Evolutionary conservation across 2,888 invertebrate species (phyloP).

Genomic region (Alcis repandata): DNA sequence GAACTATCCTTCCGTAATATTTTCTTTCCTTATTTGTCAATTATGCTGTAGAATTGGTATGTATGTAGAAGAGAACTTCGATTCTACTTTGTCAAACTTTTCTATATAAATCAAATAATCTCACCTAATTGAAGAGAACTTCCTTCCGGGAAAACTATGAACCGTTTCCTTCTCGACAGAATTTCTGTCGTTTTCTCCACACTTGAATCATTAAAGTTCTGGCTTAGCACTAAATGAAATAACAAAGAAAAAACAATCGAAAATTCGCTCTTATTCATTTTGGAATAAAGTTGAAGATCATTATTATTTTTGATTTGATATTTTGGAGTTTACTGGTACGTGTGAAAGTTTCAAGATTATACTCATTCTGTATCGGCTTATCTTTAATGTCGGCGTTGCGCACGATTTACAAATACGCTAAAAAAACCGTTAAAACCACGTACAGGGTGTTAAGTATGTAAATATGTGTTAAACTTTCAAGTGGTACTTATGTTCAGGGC

Average conservation of each 20-base stretch:
- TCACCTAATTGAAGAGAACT: constrained; percentile 87
- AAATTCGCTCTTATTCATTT: constrained; percentile 19
- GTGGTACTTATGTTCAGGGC: too few relatives aligned
- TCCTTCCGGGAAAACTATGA: constrained; percentile 87
- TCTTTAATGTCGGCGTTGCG: constrained; percentile 55
- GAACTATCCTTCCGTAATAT: too few relatives aligned
- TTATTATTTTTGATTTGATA: constrained; percentile 1
- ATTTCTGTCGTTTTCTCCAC: constrained; percentile 55
- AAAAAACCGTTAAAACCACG: constrained; percentile 40
- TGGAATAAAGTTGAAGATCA: constrained; percentile 7
- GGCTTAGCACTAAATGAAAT: constrained; percentile 36
- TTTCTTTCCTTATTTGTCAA: too few relatives aligned
- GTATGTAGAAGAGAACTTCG: too few relatives aligned
- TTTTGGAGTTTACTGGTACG: constrained; percentile 18
- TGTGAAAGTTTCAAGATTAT: constrained; percentile 38
- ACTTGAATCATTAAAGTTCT: constrained; percentile 44
- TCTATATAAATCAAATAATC: constrained; percentile 37
- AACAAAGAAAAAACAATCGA: constrained; percentile 16
- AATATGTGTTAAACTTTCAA: background rate
- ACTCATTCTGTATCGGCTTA: constrained; percentile 47
- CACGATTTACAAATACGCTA: constrained; percentile 70
- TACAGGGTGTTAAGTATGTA: constrained; percentile 31
- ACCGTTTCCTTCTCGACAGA: constrained; percentile 85
- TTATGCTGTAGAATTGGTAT: too few relatives aligned
- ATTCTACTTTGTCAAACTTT: too few relatives aligned